phyloP scores from a whole-genome alignment of 2,113 vertebrate genomes.

The Macquaria australasica region DNA sequence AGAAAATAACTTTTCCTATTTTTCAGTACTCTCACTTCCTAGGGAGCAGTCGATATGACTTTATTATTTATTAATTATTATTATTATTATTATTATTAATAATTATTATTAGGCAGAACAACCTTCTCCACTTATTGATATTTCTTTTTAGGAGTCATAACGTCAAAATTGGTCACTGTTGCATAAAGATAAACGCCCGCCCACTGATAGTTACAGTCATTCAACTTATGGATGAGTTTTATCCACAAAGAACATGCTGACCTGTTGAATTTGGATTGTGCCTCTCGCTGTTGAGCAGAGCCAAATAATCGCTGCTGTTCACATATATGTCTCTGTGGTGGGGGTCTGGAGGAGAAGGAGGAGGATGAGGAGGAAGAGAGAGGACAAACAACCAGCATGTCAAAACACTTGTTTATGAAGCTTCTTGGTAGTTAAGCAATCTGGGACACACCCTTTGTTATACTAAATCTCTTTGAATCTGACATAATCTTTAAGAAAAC shows the following conservation, averaged over 20 bases:
- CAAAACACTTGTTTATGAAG: background rate
- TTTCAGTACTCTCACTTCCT: background rate
- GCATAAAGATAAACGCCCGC: background rate
- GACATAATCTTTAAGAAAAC: background rate
- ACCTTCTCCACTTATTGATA: background rate
- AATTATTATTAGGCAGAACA: background rate
- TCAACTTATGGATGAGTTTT: background rate
- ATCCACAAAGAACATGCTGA: slow-evolving; percentile 57
- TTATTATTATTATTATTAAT: too few relatives aligned
- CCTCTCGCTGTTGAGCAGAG: slow-evolving; percentile 89
- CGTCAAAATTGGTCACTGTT: background rate
- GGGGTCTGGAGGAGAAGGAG: slow-evolving; percentile 83
- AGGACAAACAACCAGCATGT: background rate
- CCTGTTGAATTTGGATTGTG: slow-evolving; percentile 88
- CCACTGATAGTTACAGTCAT: background rate
- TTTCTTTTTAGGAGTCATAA: background rate
- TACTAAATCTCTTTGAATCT: background rate
- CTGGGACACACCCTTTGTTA: background rate
- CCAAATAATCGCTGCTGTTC: slow-evolving; percentile 91
- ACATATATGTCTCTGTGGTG: slow-evolving; percentile 91
- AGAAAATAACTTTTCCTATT: background rate
- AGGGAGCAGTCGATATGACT: background rate
- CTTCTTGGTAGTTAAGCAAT: background rate
- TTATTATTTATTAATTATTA: background rate
- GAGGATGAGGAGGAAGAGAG: background rate